A percentile compares a stretch with the other conserved stretches of the same genome.
Conservation (phyloP, 2,888 invertebrate species). For the Resseliella maxima region DNA sequence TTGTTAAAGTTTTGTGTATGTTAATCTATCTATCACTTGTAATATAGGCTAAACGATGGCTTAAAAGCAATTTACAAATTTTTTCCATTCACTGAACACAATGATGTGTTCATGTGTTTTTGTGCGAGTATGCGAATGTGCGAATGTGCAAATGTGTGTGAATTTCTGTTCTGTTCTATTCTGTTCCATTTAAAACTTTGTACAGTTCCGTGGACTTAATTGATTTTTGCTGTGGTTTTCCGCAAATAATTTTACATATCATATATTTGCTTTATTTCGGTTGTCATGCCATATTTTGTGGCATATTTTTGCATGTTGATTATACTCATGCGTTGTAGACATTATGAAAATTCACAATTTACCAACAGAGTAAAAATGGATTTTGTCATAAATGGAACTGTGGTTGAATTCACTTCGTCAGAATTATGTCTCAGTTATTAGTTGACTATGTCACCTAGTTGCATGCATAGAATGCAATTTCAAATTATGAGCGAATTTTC, state of each 20-base stretch:
- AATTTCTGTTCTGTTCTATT: too few species aligned
- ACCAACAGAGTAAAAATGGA: too few species aligned
- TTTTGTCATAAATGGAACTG: too few species aligned
- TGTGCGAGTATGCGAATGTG: not conserved
- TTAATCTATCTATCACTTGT: too few species aligned
- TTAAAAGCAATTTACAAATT: not conserved
- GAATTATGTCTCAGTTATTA: too few species aligned
- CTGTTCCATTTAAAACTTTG: not conserved
- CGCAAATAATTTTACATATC: not conserved
- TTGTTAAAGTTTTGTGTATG: too few species aligned
- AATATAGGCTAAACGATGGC: not conserved
- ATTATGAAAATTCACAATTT: not conserved
- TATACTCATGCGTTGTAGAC: not conserved
- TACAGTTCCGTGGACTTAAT: not conserved
- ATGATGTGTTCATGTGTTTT: not conserved
- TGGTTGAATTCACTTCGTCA: too few species aligned
- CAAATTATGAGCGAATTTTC: too few species aligned
- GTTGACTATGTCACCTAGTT: too few species aligned
- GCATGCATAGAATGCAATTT: too few species aligned
- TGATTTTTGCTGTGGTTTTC: slow-evolving; percentile 16
- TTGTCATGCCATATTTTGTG: not conserved
- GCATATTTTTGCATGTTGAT: not conserved
- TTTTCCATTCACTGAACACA: not conserved
- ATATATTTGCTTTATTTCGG: not conserved
- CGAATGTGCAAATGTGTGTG: too few species aligned